Evolutionary conservation across 2,888 invertebrate species (phyloP).

Genomic region (Rosalia funebris): DNA sequence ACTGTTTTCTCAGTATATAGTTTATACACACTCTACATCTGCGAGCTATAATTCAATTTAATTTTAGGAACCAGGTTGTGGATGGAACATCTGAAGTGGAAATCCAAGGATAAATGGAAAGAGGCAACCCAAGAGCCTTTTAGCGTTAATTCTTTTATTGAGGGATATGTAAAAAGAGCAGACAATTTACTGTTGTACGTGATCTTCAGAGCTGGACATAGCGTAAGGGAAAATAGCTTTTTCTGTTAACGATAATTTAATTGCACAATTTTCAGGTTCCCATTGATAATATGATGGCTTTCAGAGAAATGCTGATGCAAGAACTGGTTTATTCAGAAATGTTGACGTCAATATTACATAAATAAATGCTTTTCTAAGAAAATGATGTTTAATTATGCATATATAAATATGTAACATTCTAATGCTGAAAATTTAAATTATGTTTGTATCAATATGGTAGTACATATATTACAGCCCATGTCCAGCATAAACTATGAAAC

Average conservation of each 20-base stretch:
- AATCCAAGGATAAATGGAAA: constrained; percentile 37
- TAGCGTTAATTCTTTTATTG: constrained; percentile 68
- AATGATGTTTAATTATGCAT: no score
- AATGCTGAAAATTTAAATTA: no score
- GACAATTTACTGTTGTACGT: constrained; percentile 78
- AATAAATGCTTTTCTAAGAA: constrained; percentile 2
- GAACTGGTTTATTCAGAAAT: constrained; percentile 41
- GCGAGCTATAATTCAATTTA: constrained; percentile 3
- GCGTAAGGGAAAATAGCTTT: constrained; percentile 63
- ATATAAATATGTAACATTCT: no score
- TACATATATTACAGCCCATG: no score
- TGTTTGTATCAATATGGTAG: no score
- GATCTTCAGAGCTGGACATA: constrained; percentile 80
- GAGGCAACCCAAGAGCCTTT: constrained; percentile 66
- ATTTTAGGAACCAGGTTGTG: constrained; percentile 75
- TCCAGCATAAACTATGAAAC: no score
- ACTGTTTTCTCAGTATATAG: neutral
- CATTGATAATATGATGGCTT: constrained; percentile 50
- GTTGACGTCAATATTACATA: constrained; percentile 16
- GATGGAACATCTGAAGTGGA: constrained; percentile 78
- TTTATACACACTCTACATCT: neutral
- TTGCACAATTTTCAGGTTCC: constrained; percentile 45
- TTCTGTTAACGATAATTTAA: neutral
- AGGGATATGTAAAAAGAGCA: constrained; percentile 75
- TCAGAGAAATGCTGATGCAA: constrained; percentile 49